phyloP scores from a whole-genome alignment of 2,113 vertebrate genomes.

The Asarcornis scutulata region DNA sequence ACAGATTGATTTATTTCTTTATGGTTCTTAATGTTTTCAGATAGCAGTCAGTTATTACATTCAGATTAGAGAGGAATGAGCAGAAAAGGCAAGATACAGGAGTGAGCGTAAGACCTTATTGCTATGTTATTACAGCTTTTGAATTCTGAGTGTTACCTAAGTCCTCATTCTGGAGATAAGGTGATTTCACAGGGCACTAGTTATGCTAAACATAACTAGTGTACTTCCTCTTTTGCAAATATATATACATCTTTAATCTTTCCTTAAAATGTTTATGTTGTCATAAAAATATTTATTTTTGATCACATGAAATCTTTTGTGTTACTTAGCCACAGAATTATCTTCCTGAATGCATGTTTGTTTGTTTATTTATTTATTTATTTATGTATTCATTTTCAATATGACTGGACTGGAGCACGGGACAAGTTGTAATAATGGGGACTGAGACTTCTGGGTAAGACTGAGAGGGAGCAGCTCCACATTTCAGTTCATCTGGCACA shows the following conservation, averaged over 20 bases:
- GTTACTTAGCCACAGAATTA: neutral
- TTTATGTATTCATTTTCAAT: neutral
- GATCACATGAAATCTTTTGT: neutral
- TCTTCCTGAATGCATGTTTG: neutral
- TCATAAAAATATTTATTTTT: neutral
- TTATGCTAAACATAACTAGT: neutral
- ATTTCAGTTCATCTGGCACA: neutral
- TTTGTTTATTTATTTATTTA: no score
- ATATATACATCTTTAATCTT: neutral
- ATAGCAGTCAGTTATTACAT: neutral
- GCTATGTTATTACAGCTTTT: neutral
- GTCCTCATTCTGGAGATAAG: neutral
- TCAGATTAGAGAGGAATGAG: neutral
- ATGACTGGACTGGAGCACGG: neutral
- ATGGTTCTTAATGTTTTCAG: neutral
- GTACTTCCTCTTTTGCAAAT: neutral
- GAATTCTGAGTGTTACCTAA: neutral
- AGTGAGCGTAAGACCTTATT: neutral
- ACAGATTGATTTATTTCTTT: neutral
- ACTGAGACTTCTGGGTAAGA: neutral
- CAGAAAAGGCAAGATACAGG: neutral
- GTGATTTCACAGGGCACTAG: neutral
- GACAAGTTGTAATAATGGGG: neutral
- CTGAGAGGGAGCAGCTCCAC: neutral
- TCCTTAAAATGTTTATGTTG: neutral